Percentiles rank a stretch among this genome's conserved stretches.
Evolutionary conservation across 2,797 vertebrate species (phyloP).

Genomic region (Rhynchotus rufescens): DNA sequence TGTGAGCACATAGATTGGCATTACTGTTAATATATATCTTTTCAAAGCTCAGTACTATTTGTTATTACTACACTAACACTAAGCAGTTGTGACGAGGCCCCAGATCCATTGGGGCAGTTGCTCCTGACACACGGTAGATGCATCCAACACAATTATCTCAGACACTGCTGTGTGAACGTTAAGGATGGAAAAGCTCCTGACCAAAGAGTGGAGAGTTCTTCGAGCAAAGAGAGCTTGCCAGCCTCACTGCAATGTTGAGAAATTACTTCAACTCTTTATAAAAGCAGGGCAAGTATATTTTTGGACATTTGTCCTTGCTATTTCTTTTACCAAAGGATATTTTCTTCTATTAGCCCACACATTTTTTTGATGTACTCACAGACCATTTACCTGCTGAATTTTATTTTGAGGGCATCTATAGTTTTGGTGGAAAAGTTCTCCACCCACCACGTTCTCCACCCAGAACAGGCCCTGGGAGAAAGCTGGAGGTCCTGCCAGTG

Average conservation of each 20-base stretch:
- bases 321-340: not conserved
- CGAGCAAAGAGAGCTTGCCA: not conserved
- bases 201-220: not conserved
- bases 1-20: not conserved
- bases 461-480: not conserved
- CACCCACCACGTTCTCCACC: not conserved
- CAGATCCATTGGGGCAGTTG: accelerated
- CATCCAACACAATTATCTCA: not conserved
- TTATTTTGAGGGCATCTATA: not conserved
- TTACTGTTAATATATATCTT: accelerated
- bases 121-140: not conserved
- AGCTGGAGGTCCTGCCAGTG: not conserved
- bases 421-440: not conserved
- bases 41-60: not conserved
- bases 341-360: not conserved
- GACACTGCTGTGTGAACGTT: accelerated
- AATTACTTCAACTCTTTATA: not conserved
- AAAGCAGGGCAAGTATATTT: not conserved
- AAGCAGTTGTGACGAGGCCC: not conserved
- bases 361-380: accelerated
- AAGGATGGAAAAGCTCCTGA: not conserved
- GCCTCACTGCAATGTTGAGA: not conserved
- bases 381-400: not conserved
- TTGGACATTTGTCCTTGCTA: not conserved
- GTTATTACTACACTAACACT: not conserved